Evolutionary conservation across 2,888 invertebrate genomes (phyloP), one percentile per base, ranked within the genome.

Genomic region (Stenurella melanura): DNA sequence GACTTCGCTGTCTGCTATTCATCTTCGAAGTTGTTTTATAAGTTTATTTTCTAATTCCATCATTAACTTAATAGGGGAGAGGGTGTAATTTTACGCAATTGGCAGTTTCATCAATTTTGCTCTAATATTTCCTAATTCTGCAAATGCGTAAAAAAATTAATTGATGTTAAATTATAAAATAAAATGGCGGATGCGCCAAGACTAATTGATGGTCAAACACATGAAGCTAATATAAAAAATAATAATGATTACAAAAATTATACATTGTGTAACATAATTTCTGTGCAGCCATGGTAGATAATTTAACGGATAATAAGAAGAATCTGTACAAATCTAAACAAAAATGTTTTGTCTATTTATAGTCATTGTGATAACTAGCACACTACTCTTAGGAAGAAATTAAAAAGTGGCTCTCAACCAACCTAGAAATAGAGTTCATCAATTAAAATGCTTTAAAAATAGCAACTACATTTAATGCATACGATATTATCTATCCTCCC

Each of bases 381-480:
- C 50, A 50, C n/a, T 50, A 50, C n/a, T 50, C 50, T 50, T 50
- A 30, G 26, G n/a, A 61, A 26, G 26, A 19, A 58, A 58, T 21
- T 58, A 58, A 19, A 61, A 17, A 61, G 34, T 30, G 15, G 30
- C 21, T n/a, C 30, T 61, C 50, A 60, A 26, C 21, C 30, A 61
- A 17, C 21, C 26, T 10, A 30, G 30, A 30, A 61, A 61, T 61
- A 61, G 30, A 61, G 61, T 61, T 10, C 17, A 61, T 30, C 61
- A 61, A 34, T 61, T 61, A 61, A 61, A 61, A 61, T n/a, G 61
- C n/a, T 30, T 61, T 61, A 61, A 61, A 61, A 61, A 61, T 61
- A 61, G 61, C n/a, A n/a, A 61, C n/a, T 17, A 30, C 30, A n/a
- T 61, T 61, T 61, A 30, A 30, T 34, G 1, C 3, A n/a, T 15